Evolutionary conservation across 1,140 invertebrate genomes (phyloP).

Genomic region (Ectropis grisescens): DNA sequence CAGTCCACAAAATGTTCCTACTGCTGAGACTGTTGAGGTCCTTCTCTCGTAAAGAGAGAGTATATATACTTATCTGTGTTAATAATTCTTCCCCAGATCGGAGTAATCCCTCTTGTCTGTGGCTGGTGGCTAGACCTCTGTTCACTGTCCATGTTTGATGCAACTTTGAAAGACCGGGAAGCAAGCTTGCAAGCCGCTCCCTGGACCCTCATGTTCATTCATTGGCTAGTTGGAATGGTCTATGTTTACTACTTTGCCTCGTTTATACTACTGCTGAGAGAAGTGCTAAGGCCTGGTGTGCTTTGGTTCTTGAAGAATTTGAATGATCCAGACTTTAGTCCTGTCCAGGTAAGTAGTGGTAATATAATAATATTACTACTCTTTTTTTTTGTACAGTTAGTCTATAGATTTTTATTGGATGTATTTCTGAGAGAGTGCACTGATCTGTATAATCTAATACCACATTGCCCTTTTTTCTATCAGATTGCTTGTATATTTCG

Average conservation of each 20-base stretch:
- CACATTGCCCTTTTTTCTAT: too few species aligned
- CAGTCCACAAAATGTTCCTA: too few species aligned
- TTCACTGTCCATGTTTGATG: slow-evolving; percentile 95
- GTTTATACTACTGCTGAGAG: slow-evolving; percentile 92
- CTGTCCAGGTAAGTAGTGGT: slow-evolving; percentile 97
- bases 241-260: slow-evolving; percentile 99
- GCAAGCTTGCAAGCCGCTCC: slow-evolving; percentile 90
- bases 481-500: too few species aligned
- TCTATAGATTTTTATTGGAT: too few species aligned
- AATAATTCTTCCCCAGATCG: slow-evolving; percentile 89
- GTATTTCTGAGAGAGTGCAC: too few species aligned
- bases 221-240: slow-evolving; percentile 99
- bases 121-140: slow-evolving; percentile 99
- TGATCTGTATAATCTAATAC: too few species aligned
- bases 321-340: slow-evolving; percentile 99
- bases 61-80: too few species aligned
- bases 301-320: slow-evolving; percentile 97
- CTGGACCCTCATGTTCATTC: slow-evolving; percentile 97
- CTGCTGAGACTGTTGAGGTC: too few species aligned
- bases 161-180: slow-evolving; percentile 89
- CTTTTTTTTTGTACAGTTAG: too few species aligned
- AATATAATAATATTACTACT: too few species aligned
- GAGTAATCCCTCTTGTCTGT: slow-evolving; percentile 95
- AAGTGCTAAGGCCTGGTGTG: slow-evolving; percentile 95
- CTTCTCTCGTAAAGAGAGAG: too few species aligned